Conservation (phyloP, 2,888 invertebrate species). For the Piscicola geometra region DNA sequence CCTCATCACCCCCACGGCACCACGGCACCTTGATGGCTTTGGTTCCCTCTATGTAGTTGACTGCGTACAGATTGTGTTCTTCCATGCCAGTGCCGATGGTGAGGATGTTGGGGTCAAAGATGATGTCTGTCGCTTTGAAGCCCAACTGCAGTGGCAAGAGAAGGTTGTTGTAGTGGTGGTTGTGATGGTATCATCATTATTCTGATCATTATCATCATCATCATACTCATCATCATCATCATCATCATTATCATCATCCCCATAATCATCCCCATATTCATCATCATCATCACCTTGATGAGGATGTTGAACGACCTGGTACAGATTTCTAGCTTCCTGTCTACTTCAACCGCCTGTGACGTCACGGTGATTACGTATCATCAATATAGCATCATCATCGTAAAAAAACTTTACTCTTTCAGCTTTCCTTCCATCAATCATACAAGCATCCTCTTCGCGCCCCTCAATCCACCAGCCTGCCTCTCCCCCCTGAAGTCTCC, state of each 20-base stretch:
- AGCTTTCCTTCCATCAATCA: too few relatives aligned
- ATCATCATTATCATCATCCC: too few relatives aligned
- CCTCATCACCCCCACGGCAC: too few relatives aligned
- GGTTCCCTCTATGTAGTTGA: constrained; percentile 60
- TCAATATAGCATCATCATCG: too few relatives aligned
- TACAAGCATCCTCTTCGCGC: background rate
- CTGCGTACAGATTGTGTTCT: constrained; percentile 61
- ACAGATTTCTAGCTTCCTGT: constrained; percentile 61
- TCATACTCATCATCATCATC: too few relatives aligned
- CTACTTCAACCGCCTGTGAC: constrained; percentile 58
- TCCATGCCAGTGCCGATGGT: constrained; percentile 64
- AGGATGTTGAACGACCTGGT: constrained; percentile 60
- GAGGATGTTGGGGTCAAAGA: constrained; percentile 63
- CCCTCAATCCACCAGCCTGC: background rate
- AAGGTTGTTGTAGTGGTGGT: too few relatives aligned
- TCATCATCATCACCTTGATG: constrained; percentile 57
- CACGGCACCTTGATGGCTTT: constrained; percentile 58
- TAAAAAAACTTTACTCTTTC: too few relatives aligned
- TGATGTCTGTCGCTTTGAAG: constrained; percentile 61
- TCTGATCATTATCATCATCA: too few relatives aligned
- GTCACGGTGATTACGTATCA: background rate
- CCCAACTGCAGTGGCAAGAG: constrained; percentile 46
- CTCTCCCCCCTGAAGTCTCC: background rate
- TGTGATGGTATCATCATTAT: too few relatives aligned
- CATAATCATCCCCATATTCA: too few relatives aligned